Base-by-base conservation (phyloP, 2,888 invertebrate genomes). In the Andrena bucephala region DNA sequence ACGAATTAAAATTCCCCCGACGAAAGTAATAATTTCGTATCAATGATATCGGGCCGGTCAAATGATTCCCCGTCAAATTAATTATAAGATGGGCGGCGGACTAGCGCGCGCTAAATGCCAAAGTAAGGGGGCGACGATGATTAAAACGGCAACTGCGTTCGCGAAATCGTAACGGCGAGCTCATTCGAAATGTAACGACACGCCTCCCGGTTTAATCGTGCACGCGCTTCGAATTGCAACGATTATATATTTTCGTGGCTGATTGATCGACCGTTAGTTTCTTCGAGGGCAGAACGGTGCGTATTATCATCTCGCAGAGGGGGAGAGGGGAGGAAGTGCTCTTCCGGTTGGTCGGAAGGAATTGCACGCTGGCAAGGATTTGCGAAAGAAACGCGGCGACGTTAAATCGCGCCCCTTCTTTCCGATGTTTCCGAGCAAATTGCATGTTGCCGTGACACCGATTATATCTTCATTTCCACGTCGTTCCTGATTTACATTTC, bases 371-470 rank as follows among this genome's bases (percentile, higher is more conserved):
- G 48, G 33, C 68, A n/a, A n/a, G 66, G 66, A 71, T 66, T 71
- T 62, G 52, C 66, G 24, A 68, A 81, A 81, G 79, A 72, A 81
- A 63, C 50, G 57, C 62, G 50, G 67, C 42, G 62, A 63, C 62
- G 60, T 67, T 36, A 67, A 24, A 63, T 62, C 63, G 68, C 10
- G 0, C 54, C 2, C 69, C 48, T 73, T 65, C 73, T 67, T 65
- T 42, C 57, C 73, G 73, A 66, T 50, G 73, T 73, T 81, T 57
- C 70, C 42, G 10, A 36, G 71, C 59, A 71, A 68, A 78, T 78
- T 63, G 78, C 77, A 75, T 42, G 76, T 62, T 78, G 77, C 66
- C 77, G 67, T 78, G 77, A 75, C 77, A 78, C 76, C 78, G 78
- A 79, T 79, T 76, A 76, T 69, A 79, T 76, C 78, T 78, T 76